Evolutionary conservation across 1,140 invertebrate genomes (phyloP).

Genomic region (Drosophila triauraria): DNA sequence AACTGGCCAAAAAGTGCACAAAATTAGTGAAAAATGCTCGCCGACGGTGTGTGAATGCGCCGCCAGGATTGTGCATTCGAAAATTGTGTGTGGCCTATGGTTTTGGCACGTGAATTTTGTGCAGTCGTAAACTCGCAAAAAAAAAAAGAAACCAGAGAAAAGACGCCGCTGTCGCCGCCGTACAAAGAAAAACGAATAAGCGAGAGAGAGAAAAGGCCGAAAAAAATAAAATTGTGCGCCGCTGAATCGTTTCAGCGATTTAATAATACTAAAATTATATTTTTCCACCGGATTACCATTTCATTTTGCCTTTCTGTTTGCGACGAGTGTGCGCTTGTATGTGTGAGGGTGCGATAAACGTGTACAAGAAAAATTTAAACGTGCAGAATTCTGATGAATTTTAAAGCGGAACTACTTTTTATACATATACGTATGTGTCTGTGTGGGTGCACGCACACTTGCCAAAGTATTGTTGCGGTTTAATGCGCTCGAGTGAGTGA

Average conservation of each 20-base stretch:
- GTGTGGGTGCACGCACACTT: slow-evolving; percentile 36
- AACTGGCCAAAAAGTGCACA: slow-evolving; percentile 68
- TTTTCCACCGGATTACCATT: slow-evolving; percentile 35
- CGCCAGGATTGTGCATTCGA: slow-evolving; percentile 41
- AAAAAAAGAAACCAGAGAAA: slow-evolving; percentile 23
- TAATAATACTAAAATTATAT: slow-evolving; percentile 48
- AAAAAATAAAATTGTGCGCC: slow-evolving; percentile 64
- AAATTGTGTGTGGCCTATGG: slow-evolving; percentile 67
- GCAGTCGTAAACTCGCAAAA: slow-evolving; percentile 76
- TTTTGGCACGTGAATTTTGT: slow-evolving; percentile 73
- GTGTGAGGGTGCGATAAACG: slow-evolving; percentile 68
- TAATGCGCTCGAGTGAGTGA: slow-evolving; percentile 48
- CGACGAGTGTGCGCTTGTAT: slow-evolving; percentile 50
- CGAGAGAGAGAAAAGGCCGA: slow-evolving; percentile 38
- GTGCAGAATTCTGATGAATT: slow-evolving; percentile 75
- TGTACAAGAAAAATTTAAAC: slow-evolving; percentile 78
- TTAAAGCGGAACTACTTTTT: slow-evolving; percentile 68
- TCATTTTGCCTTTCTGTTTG: slow-evolving; percentile 60
- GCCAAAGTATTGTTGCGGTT: slow-evolving; percentile 49
- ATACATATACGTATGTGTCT: slow-evolving; percentile 18
- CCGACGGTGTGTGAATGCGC: slow-evolving; percentile 36
- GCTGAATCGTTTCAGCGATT: slow-evolving; percentile 53
- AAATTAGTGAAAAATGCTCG: slow-evolving; percentile 62
- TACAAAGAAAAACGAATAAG: slow-evolving; percentile 61
- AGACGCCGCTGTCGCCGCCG: slow-evolving; percentile 64